Base-by-base conservation (phyloP, 2,888 invertebrate species). In the Melitaea athalia region DNA sequence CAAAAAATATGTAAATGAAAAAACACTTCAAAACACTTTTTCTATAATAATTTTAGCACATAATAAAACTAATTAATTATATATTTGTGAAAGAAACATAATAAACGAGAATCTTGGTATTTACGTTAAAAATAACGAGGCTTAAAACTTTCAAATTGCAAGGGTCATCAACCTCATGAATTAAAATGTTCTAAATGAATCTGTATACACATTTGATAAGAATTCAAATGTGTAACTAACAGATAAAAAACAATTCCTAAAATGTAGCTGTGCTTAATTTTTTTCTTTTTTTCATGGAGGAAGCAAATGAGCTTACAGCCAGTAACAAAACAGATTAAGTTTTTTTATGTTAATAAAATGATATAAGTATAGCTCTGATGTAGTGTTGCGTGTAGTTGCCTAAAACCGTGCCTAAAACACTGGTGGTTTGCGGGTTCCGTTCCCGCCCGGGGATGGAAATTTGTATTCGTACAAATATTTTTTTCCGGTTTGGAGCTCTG, bases 81-180 rank as follows among this genome's bases (percentile, higher is more conserved):
- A 12, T 33, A 14, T 55, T 33, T 52, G 15, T 8, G 50, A 14
- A 53, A n/a, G 6, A 14, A n/a, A 55, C 14, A 53, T 5, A 43
- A 24, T 24, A 24, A 24, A 24, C 24, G 6, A 2, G 5, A 10
- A 12, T 15, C 15, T 43, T 12, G 6, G 12, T 59, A 59, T 15
- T 43, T n/a, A 59, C 17, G 59, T 12, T 17, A n/a, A 47, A 31
- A 4, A 47, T 47, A 60, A 60, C 59, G 17, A 17, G 38, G 14
- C 10, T 55, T 57, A 45, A n/a, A 42, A 49, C 66, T 62, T 67
- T 67, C 66, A 55, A 60, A 57, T 61, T 42, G 38, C n/a, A 61
- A 47, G 43, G 66, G 49, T 59, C 63, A 57, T 50, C 31, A 62
- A 63, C 62, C 49, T 55, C 55, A 50, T 53, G 45, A 63, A 63